These are phyloP conservation scores for Lagorchestes hirsutus DNA, from an alignment of 2,797 vertebrate genomes.

Conservation along the genomic window DNA sequence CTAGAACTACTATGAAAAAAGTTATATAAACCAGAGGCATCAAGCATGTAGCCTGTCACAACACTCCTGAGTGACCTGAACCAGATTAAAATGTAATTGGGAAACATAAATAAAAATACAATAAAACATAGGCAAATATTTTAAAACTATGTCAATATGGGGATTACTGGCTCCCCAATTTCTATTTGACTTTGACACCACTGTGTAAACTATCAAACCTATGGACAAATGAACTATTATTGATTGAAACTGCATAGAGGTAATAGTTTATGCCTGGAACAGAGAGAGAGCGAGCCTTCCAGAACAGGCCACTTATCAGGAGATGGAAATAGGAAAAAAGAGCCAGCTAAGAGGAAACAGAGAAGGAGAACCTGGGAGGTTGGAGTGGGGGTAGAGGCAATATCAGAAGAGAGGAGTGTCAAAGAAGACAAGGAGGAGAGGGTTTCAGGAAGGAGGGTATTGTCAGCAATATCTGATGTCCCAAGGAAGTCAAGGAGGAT, in stretches of 20 bases:
- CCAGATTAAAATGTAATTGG: not conserved
- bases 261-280: not conserved
- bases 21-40: constrained; percentile 36
- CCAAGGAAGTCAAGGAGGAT: constrained; percentile 56
- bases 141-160: not conserved
- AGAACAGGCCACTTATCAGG: constrained; percentile 31
- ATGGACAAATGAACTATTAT: not conserved
- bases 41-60: not conserved
- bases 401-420: constrained; percentile 19
- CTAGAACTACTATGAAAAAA: not conserved
- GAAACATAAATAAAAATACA: not conserved
- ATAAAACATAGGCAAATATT: not conserved
- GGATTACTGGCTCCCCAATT: not conserved
- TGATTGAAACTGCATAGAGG: not conserved
- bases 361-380: constrained; percentile 36
- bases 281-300: not conserved
- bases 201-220: not conserved
- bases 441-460: constrained; percentile 25
- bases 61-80: not conserved
- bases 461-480: constrained; percentile 69
- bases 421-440: constrained; percentile 61
- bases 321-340: constrained; percentile 18
- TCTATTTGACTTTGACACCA: not conserved
- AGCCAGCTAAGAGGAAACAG: constrained; percentile 45
- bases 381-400: constrained; percentile 6